A percentile compares a stretch with the other conserved stretches of the same genome.
phyloP scores from a whole-genome alignment of 2,797 vertebrate genomes.

The Cyprinella venusta region DNA sequence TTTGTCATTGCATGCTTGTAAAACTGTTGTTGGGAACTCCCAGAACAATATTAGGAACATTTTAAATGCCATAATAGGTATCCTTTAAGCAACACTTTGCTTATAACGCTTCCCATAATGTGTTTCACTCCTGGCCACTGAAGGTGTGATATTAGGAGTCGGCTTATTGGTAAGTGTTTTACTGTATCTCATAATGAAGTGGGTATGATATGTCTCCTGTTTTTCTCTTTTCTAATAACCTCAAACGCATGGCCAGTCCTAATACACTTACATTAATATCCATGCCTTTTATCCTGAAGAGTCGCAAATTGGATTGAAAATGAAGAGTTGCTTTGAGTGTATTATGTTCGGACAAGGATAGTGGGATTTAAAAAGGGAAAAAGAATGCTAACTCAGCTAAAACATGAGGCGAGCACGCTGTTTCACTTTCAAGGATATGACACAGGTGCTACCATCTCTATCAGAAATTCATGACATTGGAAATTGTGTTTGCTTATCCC shows the following conservation, averaged over 20 bases:
- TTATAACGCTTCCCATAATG: not conserved
- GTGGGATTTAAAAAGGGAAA: not conserved
- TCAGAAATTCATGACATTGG: constrained; percentile 56
- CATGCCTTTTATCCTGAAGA: constrained; percentile 39
- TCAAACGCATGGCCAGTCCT: constrained; percentile 13
- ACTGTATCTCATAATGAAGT: constrained; percentile 38
- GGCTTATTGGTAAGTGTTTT: not conserved
- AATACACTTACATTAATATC: constrained; percentile 32
- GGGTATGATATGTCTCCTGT: constrained; percentile 24
- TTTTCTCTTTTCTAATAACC: constrained; percentile 25
- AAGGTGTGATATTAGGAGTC: constrained; percentile 25
- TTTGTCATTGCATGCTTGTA: too few relatives aligned
- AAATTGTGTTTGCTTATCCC: constrained; percentile 46
- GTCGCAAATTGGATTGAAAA: constrained; percentile 38
- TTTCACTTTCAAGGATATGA: constrained; percentile 21
- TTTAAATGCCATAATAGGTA: too few relatives aligned
- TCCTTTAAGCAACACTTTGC: not conserved
- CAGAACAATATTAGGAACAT: too few relatives aligned
- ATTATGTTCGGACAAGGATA: constrained; percentile 27
- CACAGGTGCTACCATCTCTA: constrained; percentile 54
- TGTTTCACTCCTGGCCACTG: constrained; percentile 5
- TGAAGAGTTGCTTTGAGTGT: constrained; percentile 35
- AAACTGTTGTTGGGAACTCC: too few relatives aligned
- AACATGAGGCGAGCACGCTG: constrained; percentile 9
- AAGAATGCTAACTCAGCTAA: constrained; percentile 3